phyloP scores from a whole-genome alignment of 2,888 invertebrate species.

The Drosophila quinaria region DNA sequence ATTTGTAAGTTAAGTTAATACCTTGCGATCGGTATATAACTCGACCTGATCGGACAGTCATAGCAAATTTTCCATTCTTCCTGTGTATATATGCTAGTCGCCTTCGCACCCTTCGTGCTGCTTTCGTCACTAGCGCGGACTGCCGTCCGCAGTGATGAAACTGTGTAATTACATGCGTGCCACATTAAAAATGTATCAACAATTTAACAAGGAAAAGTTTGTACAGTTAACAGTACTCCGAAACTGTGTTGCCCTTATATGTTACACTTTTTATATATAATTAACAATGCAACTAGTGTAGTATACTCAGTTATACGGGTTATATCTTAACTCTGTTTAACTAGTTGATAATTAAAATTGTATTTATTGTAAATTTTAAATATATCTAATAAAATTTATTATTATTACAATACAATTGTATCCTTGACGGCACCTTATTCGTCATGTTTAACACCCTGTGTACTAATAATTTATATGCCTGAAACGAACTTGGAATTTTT shows the following conservation, averaged over 20 bases:
- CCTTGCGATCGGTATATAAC: too few species aligned
- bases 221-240: background rate
- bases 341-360: background rate
- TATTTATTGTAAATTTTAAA: too few species aligned
- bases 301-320: background rate
- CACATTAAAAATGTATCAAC: constrained; percentile 31
- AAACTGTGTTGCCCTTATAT: background rate
- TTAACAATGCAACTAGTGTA: background rate
- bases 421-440: constrained; percentile 30
- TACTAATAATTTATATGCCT: constrained; percentile 26
- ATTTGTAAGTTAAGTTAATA: too few species aligned
- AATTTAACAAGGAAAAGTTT: constrained; percentile 10
- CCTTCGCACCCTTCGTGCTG: too few species aligned
- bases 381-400: background rate
- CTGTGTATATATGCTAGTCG: too few species aligned
- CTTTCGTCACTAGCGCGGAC: too few species aligned
- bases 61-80: too few species aligned
- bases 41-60: too few species aligned
- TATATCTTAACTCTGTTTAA: background rate
- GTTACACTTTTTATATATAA: background rate
- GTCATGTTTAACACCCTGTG: constrained; percentile 23
- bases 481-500: constrained; percentile 51
- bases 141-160: too few species aligned
- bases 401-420: background rate
- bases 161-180: constrained; percentile 35